Base-by-base conservation (phyloP, 53 echinoderm and acorn worm genomes). In the Apostichopus leukothele region DNA sequence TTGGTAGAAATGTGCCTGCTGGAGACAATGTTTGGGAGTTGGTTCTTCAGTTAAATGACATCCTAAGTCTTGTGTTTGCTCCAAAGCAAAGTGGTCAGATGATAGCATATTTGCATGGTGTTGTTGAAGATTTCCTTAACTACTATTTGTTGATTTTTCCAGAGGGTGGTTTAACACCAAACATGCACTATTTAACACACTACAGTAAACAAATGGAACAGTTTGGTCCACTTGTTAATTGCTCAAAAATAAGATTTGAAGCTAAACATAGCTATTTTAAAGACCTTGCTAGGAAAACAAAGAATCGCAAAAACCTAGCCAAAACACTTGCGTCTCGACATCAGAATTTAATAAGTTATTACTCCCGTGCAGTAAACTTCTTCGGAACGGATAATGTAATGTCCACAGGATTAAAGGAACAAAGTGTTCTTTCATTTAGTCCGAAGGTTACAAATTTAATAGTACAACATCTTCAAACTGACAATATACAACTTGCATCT, bases 51-150 rank as follows among this genome's bases (percentile, higher is more conserved):
- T 84, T 84, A 61, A 84, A 84, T 60, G 84, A 60, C 10, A 61
- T 84, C n/a, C 14, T 84, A 25, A 20, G 13, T 84, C 57, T 59
- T 22, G 60, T 14, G 1, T 83, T 83, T 83, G 83, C 83, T 5
- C 60, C 83, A 83, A 83, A 54, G 83, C 83, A 53, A 54, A 54
- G 55, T 18, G 55, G 55, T 6, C 6, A 59, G 22, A 63, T 83
- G 61, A 83, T 83, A 18, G 84, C 84, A 59, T 83, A 83, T 83
- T 63, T 83, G 84, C 66, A 63, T 83, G 84, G 84, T 83, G 60
- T 83, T 13, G 59, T 83, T 83, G 83, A 83, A 60, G 83, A 83
- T 60, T 83, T 83, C 60, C 27, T 57, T 4, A 59, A 83, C 21
- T 20, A n/a, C 63, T 83, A 83, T 83, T 83, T 83, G 60, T 20